phyloP scores from a whole-genome alignment of 2,113 vertebrate species.

The Lucifuga dentata region DNA sequence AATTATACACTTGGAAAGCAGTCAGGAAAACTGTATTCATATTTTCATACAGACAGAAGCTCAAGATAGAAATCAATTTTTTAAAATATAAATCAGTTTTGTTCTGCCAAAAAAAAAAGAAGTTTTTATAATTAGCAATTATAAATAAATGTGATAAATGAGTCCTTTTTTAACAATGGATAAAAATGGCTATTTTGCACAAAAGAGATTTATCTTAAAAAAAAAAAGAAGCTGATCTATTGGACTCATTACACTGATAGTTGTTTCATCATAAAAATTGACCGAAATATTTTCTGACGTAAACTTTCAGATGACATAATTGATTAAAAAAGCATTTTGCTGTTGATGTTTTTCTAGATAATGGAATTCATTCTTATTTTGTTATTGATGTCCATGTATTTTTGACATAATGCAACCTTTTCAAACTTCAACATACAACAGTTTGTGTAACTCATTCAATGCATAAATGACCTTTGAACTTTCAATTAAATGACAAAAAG shows the following conservation, averaged over 20 bases:
- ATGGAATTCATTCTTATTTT: constrained; percentile 5
- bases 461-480: constrained; percentile 20
- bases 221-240: no score
- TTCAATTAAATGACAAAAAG: constrained; percentile 32
- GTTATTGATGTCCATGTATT: constrained; percentile 23
- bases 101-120: no score
- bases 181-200: constrained; percentile 73
- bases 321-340: constrained; percentile 73
- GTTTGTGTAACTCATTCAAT: constrained; percentile 23
- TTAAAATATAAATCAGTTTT: no score
- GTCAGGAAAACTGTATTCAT: background rate
- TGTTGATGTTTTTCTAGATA: constrained; percentile 33
- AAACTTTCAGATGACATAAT: no score
- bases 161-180: constrained; percentile 42
- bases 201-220: no score
- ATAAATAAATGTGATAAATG: constrained; percentile 55
- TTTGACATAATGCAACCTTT: constrained; percentile 27
- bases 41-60: constrained; percentile 70
- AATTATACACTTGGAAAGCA: constrained; percentile 1
- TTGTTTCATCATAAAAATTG: no score
- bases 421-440: background rate
- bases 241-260: constrained; percentile 78
- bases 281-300: no score
- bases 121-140: background rate
- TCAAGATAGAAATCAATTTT: constrained; percentile 74